phyloP scores from a whole-genome alignment of 2,888 invertebrate species.

The Fragum fragum region DNA sequence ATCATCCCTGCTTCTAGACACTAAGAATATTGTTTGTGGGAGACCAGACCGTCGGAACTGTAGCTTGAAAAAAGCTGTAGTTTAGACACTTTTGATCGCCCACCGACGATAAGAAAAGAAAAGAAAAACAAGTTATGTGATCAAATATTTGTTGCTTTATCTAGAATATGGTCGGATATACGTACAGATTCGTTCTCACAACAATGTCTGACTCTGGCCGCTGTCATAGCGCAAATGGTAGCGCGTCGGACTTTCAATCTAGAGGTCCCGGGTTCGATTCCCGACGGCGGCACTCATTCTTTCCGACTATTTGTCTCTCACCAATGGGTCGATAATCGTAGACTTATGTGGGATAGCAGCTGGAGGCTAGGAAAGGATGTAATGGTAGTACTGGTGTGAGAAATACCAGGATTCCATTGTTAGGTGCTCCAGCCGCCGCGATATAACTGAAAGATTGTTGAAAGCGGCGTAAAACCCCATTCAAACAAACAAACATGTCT shows the following conservation, averaged over 20 bases:
- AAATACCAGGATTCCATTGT: background rate
- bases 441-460: background rate
- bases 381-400: background rate
- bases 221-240: background rate
- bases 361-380: background rate
- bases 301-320: background rate
- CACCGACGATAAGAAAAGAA: too few species aligned
- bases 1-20: too few species aligned
- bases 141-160: too few species aligned
- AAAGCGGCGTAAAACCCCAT: background rate
- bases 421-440: conserved; percentile 3
- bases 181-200: too few species aligned
- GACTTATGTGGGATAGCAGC: background rate
- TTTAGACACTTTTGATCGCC: too few species aligned
- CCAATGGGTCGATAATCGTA: background rate
- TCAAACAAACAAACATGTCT: too few species aligned
- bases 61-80: too few species aligned
- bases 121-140: too few species aligned
- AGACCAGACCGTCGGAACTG: too few species aligned
- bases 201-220: too few species aligned
- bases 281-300: background rate
- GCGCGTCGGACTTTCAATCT: background rate
- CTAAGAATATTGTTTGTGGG: too few species aligned
- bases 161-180: too few species aligned
- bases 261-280: background rate